Percentiles rank a stretch among this genome's conserved stretches.
phyloP scores from a whole-genome alignment of 2,888 invertebrate species.

The Barypeithes pellucidus region DNA sequence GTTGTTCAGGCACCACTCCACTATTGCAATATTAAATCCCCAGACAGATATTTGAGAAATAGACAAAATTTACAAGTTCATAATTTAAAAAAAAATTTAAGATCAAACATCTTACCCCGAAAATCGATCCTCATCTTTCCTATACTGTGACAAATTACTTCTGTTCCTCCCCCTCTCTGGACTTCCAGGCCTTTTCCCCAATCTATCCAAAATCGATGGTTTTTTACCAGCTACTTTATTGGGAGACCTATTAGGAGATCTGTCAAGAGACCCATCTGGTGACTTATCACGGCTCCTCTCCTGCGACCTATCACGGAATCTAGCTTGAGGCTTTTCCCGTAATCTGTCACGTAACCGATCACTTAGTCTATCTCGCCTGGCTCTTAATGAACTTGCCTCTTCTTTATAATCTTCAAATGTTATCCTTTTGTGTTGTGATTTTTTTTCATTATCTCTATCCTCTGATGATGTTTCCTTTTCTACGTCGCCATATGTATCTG shows the following conservation, averaged over 20 bases:
- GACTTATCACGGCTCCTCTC: background rate
- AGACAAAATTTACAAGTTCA: background rate
- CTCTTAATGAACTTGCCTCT: background rate
- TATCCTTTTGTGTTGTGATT: constrained; percentile 46
- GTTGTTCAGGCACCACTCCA: no score
- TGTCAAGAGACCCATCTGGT: constrained; percentile 38
- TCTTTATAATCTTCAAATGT: constrained; percentile 69
- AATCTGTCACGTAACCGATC: background rate
- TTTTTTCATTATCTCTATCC: constrained; percentile 21
- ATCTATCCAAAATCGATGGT: constrained; percentile 71
- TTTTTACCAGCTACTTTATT: constrained; percentile 60
- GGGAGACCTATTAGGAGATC: constrained; percentile 52
- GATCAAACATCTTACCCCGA: constrained; percentile 57
- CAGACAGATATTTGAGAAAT: background rate
- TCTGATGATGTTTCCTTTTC: constrained; percentile 2
- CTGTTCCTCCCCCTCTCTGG: constrained; percentile 43
- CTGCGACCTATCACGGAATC: constrained; percentile 3
- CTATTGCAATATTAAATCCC: no score
- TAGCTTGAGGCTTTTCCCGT: constrained; percentile 36
- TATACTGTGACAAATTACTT: constrained; percentile 61
- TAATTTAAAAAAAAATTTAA: background rate
- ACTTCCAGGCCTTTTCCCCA: constrained; percentile 67
- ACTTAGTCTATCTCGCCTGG: background rate
- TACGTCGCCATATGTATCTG: constrained; percentile 21
- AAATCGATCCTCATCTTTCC: constrained; percentile 67